A percentile compares a stretch with the other conserved stretches of the same genome.
These are phyloP conservation scores for Stichodactyla helianthus DNA, from an alignment of 64 coral and sea anemone genomes.

Conservation along the genomic window DNA sequence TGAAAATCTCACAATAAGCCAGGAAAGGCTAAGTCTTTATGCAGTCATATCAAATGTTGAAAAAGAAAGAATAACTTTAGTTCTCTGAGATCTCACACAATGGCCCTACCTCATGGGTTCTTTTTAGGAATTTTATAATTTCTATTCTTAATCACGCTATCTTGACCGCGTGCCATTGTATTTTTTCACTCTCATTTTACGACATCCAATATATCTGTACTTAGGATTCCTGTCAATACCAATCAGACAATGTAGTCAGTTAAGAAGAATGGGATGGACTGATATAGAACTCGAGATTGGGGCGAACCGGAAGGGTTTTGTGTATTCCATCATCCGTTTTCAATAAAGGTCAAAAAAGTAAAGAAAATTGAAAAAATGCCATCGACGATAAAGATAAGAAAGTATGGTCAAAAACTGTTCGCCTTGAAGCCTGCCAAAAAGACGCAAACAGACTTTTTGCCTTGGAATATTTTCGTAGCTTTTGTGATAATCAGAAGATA, in stretches of 20 bases:
- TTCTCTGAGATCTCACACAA: neutral
- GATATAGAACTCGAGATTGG: neutral
- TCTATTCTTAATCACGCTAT: neutral
- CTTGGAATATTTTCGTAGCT: neutral
- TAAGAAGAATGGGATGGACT: neutral
- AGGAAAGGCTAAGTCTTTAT: neutral
- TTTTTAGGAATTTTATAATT: neutral
- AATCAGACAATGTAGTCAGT: neutral
- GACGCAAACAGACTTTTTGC: neutral
- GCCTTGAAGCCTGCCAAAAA: neutral
- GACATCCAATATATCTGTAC: neutral
- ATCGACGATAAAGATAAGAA: neutral
- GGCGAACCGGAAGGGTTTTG: neutral
- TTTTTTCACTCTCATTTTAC: neutral
- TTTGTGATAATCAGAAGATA: neutral
- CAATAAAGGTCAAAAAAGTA: slow-evolving; percentile 6
- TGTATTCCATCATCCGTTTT: neutral
- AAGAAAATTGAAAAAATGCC: neutral
- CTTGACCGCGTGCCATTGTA: neutral
- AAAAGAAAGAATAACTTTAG: neutral
- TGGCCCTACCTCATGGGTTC: neutral
- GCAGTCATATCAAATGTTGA: neutral
- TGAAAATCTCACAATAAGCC: neutral
- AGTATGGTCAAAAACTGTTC: neutral
- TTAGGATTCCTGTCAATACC: neutral